Conservation (phyloP, 1,140 invertebrate genomes). For the Eriocheir sinensis region DNA sequence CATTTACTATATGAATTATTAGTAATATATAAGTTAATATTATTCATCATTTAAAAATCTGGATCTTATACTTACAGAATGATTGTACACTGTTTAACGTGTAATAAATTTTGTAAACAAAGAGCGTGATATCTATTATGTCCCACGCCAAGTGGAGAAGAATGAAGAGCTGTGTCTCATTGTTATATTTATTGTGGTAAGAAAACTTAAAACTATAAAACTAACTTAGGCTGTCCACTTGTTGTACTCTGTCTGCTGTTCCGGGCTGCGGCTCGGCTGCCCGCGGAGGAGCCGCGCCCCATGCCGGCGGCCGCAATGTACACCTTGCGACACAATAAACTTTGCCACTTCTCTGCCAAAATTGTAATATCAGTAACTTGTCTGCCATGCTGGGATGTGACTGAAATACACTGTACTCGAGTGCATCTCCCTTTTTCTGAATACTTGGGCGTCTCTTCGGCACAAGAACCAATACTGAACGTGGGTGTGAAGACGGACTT, state of each 20-base stretch:
- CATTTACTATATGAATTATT: constrained; percentile 77
- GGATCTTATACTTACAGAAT: constrained; percentile 78
- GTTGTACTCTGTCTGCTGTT: neutral
- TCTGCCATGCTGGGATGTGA: neutral
- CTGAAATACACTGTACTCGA: constrained; percentile 15
- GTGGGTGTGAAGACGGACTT: no score
- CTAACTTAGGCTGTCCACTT: neutral
- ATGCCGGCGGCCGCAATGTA: neutral
- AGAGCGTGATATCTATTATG: neutral
- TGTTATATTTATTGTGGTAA: constrained; percentile 1
- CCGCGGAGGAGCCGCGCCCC: neutral
- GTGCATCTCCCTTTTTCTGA: constrained; percentile 13
- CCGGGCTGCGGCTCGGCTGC: neutral
- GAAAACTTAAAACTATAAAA: neutral
- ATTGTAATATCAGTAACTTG: constrained; percentile 26
- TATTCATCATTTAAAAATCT: constrained; percentile 73
- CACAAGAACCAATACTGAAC: no score
- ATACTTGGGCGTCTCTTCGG: neutral
- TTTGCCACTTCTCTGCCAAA: neutral
- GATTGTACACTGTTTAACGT: constrained; percentile 79
- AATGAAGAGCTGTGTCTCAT: neutral
- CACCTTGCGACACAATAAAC: neutral
- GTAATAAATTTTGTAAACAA: constrained; percentile 79
- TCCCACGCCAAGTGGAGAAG: constrained; percentile 10
- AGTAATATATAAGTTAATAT: constrained; percentile 77